Percentiles rank a stretch among this genome's conserved stretches.
Evolutionary conservation across 2,888 invertebrate species (phyloP).

Genomic region (Mylabris sibirica): DNA sequence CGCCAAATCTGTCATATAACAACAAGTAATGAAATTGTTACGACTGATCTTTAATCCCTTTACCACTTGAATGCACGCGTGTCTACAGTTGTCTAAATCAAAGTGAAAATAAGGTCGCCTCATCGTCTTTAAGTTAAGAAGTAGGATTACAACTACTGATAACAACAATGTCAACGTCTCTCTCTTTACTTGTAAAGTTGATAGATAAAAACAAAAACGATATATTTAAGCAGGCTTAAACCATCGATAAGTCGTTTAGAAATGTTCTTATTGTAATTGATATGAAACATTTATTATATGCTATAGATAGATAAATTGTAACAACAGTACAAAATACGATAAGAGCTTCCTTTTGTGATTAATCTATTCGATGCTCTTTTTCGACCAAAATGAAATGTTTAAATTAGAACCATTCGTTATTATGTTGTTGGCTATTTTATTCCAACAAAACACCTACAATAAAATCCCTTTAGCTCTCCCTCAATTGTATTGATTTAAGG

Average conservation of each 20-base stretch:
- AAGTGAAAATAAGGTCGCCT: background rate
- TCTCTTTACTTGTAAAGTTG: too few relatives aligned
- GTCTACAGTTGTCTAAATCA: background rate
- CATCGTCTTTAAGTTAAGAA: background rate
- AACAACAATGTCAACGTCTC: too few relatives aligned
- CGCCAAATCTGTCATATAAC: slow-evolving; percentile 15
- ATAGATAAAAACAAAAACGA: too few relatives aligned
- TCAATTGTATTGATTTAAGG: background rate
- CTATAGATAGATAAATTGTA: background rate
- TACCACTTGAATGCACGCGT: background rate
- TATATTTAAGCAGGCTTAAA: too few relatives aligned
- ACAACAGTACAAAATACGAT: background rate
- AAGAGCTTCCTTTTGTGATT: background rate
- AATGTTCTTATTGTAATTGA: background rate
- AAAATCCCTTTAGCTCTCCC: background rate
- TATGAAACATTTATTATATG: background rate
- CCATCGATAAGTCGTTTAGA: too few relatives aligned
- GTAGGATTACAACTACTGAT: background rate
- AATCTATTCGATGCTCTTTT: background rate
- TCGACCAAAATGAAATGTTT: background rate
- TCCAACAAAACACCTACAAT: background rate
- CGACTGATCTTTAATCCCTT: background rate
- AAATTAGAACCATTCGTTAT: background rate
- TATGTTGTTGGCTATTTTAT: background rate
- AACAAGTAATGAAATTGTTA: background rate